phyloP scores from a whole-genome alignment of 2,113 vertebrate species.

The Cephalopterus ornatus region DNA sequence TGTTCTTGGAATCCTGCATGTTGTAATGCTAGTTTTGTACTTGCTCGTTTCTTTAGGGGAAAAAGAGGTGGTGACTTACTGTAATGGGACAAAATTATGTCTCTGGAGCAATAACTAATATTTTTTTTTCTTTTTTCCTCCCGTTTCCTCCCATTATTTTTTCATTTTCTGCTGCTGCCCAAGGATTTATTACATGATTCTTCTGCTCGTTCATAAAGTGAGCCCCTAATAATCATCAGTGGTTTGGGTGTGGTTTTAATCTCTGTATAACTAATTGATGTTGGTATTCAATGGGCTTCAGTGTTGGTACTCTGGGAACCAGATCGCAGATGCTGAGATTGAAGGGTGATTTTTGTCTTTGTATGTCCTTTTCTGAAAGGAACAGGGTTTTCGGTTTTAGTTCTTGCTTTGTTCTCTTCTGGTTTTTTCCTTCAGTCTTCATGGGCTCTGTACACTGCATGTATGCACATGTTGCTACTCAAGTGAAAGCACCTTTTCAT shows the following conservation, averaged over 20 bases:
- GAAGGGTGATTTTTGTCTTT: slow-evolving; percentile 36
- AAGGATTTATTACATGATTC: slow-evolving; percentile 40
- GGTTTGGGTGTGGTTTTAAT: slow-evolving; percentile 42
- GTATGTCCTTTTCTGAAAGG: neutral
- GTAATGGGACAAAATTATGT: neutral
- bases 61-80: slow-evolving; percentile 9
- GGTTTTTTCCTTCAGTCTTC: neutral
- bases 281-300: neutral
- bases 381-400: neutral
- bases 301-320: slow-evolving; percentile 26
- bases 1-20: neutral
- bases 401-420: neutral
- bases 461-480: neutral
- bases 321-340: neutral
- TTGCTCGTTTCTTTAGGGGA: neutral
- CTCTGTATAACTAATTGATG: slow-evolving; percentile 8
- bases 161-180: slow-evolving; percentile 26
- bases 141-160: neutral
- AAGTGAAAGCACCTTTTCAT: slow-evolving; percentile 28
- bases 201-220: slow-evolving; percentile 47
- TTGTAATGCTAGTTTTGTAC: slow-evolving; percentile 36
- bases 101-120: neutral
- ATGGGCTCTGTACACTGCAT: slow-evolving; percentile 41
- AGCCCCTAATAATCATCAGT: slow-evolving; percentile 25
- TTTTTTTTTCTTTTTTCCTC: neutral